Evolutionary conservation across 2,888 invertebrate species (phyloP), one percentile per base, ranked within the genome.

Genomic region (Amiota minor): DNA sequence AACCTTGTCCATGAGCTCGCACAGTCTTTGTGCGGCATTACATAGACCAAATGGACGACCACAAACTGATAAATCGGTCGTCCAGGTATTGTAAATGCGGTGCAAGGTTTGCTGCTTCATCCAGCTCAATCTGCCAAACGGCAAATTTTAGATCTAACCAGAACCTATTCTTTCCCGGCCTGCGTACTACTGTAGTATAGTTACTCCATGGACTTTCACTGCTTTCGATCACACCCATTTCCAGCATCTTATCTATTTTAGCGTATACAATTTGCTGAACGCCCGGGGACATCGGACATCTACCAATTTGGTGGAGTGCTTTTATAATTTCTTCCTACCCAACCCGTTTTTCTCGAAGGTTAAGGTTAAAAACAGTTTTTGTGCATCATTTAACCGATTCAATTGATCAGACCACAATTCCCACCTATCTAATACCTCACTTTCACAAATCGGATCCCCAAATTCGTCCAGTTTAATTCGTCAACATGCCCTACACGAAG

Each of bases 221-320:
- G 23, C 2, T 23, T 23, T 23, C 23, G 23, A 23, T 23, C 23
- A 23, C 23, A 23, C 23, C 23, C 3, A 23, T 2, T 3, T 23
- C 23, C 23, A 23, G 23, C 23, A 23, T 23, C 23, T 23, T 23
- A 23, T 81, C 70, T 18, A 87, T 74, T 71, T 86, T 84, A 9
- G 69, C 64, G 62, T 76, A 75, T 4, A 78, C 55, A 23, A 75
- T 23, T 3, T 23, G 23, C 23, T 23, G 23, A 3, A 23, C 23
- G 23, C 2, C 23, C 3, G 23, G 23, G 23, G 23, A 23, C 23
- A 23, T 23, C 23, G 2, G 23, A 23, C 3, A 2, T 23, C 23
- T 3, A 3, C 3, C 2, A 23, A 3, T 23, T 23, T 23, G 3
- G 3, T 23, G 23, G 3, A 23, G 23, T 23, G 23, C 3, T 23